Evolutionary conservation across 2,113 vertebrate species (phyloP).

Genomic region (Thomomys bottae): DNA sequence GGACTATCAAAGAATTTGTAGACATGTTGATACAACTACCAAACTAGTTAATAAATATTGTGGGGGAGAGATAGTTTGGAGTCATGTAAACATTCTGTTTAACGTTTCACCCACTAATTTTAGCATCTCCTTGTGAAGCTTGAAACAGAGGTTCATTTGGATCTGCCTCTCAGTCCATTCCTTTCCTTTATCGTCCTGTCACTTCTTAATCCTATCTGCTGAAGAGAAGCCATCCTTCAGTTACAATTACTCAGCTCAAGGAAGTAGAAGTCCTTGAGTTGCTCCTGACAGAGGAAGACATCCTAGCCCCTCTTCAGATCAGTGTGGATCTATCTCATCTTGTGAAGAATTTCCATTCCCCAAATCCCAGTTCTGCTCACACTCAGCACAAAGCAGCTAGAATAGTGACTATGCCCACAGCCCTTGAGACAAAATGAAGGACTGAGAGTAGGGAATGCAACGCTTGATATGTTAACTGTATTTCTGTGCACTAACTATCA

Average conservation of each 20-base stretch:
- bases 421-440: background rate
- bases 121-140: background rate
- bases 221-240: background rate
- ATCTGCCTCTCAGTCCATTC: background rate
- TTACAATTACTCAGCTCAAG: background rate
- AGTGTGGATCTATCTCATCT: background rate
- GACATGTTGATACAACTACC: background rate
- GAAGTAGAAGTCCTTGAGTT: too few species aligned
- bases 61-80: background rate
- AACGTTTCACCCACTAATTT: conserved; percentile 4
- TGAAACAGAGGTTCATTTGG: background rate
- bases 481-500: background rate
- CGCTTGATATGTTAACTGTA: background rate
- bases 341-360: background rate
- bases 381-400: background rate
- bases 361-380: background rate
- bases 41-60: background rate
- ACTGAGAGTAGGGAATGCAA: too few species aligned
- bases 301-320: background rate
- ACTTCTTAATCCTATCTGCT: background rate
- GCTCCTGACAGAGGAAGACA: background rate
- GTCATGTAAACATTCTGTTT: background rate
- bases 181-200: background rate
- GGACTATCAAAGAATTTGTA: background rate
- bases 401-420: background rate